Conservation (phyloP, 2,797 vertebrate genomes). For the Brachymystax lenok region DNA sequence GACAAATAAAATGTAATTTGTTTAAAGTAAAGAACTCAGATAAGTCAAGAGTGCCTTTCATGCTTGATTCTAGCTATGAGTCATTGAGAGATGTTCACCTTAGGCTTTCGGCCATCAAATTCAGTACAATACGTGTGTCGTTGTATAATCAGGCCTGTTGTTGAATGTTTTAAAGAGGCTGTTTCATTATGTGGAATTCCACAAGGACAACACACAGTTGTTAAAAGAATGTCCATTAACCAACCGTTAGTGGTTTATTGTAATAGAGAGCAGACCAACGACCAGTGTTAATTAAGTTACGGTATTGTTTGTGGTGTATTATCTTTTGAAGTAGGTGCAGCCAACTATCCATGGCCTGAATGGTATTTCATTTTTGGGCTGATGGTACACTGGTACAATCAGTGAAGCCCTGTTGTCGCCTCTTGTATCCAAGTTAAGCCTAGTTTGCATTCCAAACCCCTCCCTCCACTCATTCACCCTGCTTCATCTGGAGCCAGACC, state of each 20-base stretch:
- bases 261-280: not conserved
- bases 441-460: slow-evolving; percentile 15
- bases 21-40: not conserved
- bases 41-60: not conserved
- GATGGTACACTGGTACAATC: slow-evolving; percentile 1
- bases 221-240: too few relatives aligned
- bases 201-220: not conserved
- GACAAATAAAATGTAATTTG: not conserved
- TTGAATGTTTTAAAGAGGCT: not conserved
- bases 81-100: too few relatives aligned
- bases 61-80: too few relatives aligned
- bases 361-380: slow-evolving; percentile 13
- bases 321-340: not conserved
- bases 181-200: not conserved
- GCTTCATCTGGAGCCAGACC: not conserved
- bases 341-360: too few relatives aligned
- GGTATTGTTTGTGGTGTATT: not conserved
- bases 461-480: not conserved
- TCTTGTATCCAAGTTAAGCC: not conserved
- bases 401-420: not conserved
- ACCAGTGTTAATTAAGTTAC: not conserved
- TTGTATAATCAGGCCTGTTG: not conserved
- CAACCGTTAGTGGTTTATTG: not conserved
- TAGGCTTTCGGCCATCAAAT: too few relatives aligned
- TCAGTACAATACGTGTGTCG: not conserved